Evolutionary conservation across 2,888 invertebrate genomes (phyloP).

Genomic region (Polia nebulosa): DNA sequence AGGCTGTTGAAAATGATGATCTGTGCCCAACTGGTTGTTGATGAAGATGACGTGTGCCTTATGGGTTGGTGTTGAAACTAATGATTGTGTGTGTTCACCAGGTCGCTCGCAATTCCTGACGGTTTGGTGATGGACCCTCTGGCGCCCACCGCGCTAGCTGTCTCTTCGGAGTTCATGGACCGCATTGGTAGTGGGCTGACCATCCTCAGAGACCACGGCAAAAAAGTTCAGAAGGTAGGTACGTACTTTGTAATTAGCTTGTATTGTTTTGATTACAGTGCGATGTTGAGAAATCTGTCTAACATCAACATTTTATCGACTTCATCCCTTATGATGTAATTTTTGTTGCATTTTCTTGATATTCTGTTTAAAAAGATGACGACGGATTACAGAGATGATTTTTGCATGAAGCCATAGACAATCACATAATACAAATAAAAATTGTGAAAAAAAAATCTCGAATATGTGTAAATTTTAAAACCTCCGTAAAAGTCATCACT

Average conservation of each 20-base stretch:
- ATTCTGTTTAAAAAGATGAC: no score
- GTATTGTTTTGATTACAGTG: slow-evolving; percentile 24
- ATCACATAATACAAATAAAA: no score
- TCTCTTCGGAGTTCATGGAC: slow-evolving; percentile 87
- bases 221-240: slow-evolving; percentile 87
- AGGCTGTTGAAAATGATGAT: no score
- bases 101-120: slow-evolving; percentile 88
- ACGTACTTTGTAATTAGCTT: slow-evolving; percentile 39
- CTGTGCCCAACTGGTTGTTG: not conserved
- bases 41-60: slow-evolving; percentile 3
- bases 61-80: slow-evolving; percentile 26
- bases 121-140: slow-evolving; percentile 88
- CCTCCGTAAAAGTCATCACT: not conserved
- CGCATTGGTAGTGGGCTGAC: slow-evolving; percentile 86
- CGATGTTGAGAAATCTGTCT: slow-evolving; percentile 5
- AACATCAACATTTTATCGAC: no score
- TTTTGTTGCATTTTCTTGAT: no score
- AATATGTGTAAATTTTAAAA: no score
- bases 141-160: slow-evolving; percentile 86
- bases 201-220: slow-evolving; percentile 85
- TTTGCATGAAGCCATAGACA: not conserved
- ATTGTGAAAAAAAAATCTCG: no score
- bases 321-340: no score
- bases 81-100: slow-evolving; percentile 64
- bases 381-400: no score